Evolutionary conservation across 2,888 invertebrate genomes (phyloP), one percentile per base, ranked within the genome.

Genomic region (Dinocampus coccinellae): DNA sequence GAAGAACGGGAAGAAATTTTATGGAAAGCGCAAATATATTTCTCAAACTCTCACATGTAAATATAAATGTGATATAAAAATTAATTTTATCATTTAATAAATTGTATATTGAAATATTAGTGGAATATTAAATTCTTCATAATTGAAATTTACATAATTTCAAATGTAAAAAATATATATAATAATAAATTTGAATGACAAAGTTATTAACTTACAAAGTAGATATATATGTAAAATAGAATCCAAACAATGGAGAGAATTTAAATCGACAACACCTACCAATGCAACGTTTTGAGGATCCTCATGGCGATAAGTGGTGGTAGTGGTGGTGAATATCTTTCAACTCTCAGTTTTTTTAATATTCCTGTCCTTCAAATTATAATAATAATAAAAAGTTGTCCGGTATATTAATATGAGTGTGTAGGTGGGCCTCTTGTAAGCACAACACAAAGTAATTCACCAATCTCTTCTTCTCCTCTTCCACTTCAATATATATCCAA

Each of bases 261-360:
- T 33, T 60, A n/a, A 65, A 53, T 64, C 60, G 47, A 16, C 26
- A 52, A 73, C 73, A 85, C 86, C 77, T 87, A 87, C 87, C 87
- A 87, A 78, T 86, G 86, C 75, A 87, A 82, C 76, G 86, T 86
- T 83, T 87, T 87, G 75, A 87, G 86, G 80, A 87, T 87, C 86
- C 87, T 86, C 87, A 87, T 87, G 86, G 87, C 85, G n/a, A n/a
- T n/a, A n/a, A n/a, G n/a, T n/a, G n/a, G 86, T 83, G 83, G 81
- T 78, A 72, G 52, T 20, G 69, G 63, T 39, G 70, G 64, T 71
- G 67, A 70, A 69, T 73, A 47, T 77, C 64, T 70, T 58, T 29
- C 13, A 60, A 71, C 61, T 70, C 73, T 72, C 33, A 16, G 22
- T 26, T 29, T 33, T n/a, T 64, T 65, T 65, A 33, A 53, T 55